A percentile compares a stretch with the other conserved stretches of the same genome.
phyloP scores from a whole-genome alignment of 2,797 vertebrate genomes.

The Nannoperca obscura region DNA sequence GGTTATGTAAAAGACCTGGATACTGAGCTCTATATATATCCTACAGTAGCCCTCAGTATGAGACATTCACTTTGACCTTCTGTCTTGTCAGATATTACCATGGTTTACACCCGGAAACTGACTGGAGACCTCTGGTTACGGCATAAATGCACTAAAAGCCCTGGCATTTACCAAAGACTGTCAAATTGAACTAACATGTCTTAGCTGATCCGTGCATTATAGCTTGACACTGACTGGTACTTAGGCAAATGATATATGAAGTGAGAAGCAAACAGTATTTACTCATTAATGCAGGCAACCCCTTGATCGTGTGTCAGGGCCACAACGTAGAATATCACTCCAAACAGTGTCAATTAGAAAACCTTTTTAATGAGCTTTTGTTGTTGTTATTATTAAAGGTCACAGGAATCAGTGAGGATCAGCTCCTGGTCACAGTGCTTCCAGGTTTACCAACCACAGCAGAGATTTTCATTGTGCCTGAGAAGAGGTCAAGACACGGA shows the following conservation, averaged over 20 bases:
- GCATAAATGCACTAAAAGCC: slow-evolving; percentile 78
- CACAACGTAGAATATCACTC: background rate
- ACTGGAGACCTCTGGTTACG: slow-evolving; percentile 79
- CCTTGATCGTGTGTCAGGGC: slow-evolving; percentile 12
- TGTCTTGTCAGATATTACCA: slow-evolving; percentile 80
- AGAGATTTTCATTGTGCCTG: slow-evolving; percentile 90
- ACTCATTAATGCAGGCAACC: slow-evolving; percentile 38
- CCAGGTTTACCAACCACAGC: slow-evolving; percentile 91
- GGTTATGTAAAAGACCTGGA: slow-evolving; percentile 79
- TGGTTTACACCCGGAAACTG: slow-evolving; percentile 72
- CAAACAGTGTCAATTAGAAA: slow-evolving; percentile 31
- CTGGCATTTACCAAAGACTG: slow-evolving; percentile 76
- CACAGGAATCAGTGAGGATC: slow-evolving; percentile 88
- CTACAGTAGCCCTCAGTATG: slow-evolving; percentile 72
- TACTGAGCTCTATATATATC: slow-evolving; percentile 77
- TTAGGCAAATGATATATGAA: slow-evolving; percentile 67
- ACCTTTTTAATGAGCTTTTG: slow-evolving; percentile 40
- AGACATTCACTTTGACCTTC: slow-evolving; percentile 84
- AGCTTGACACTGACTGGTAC: slow-evolving; percentile 69
- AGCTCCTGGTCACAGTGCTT: slow-evolving; percentile 89
- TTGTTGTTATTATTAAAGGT: slow-evolving; percentile 80
- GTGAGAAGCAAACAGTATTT: slow-evolving; percentile 47
- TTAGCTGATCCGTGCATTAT: slow-evolving; percentile 60
- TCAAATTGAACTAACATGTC: slow-evolving; percentile 71
- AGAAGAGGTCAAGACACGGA: slow-evolving; percentile 76